A percentile compares a stretch with the other conserved stretches of the same genome.
phyloP scores from a whole-genome alignment of 2,797 vertebrate genomes.

The Typhlichthys subterraneus region DNA sequence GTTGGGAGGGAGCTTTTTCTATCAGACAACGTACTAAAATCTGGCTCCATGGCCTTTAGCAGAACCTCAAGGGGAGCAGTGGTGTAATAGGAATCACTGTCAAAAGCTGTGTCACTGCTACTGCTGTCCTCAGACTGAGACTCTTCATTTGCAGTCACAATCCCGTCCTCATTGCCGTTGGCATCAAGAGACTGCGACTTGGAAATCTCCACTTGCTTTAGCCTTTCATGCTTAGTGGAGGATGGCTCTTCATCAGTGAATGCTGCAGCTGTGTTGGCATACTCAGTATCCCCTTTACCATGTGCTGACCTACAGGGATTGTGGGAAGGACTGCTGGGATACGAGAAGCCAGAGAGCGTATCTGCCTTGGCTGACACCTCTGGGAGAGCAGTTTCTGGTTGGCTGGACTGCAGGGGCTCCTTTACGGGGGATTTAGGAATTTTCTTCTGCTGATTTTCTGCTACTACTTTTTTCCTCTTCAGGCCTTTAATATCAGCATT shows the following conservation, averaged over 20 bases:
- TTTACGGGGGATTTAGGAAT: conserved; percentile 96
- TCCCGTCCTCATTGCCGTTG: conserved; percentile 58
- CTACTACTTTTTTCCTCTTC: conserved; percentile 96
- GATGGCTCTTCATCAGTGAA: conserved; percentile 53
- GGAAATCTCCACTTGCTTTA: conserved; percentile 59
- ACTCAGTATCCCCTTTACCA: conserved; percentile 76
- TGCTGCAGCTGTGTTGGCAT: conserved; percentile 59
- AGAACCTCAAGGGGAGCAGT: conserved; percentile 93
- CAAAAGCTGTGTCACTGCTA: conserved; percentile 75
- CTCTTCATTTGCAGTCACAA: conserved; percentile 54
- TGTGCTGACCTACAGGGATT: conserved; percentile 50
- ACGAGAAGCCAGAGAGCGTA: conserved; percentile 52
- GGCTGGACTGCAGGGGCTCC: conserved; percentile 85
- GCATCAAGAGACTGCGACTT: conserved; percentile 69
- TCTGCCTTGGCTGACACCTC: conserved; percentile 69
- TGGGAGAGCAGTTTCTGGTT: conserved; percentile 44
- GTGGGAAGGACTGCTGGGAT: conserved; percentile 66
- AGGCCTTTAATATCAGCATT: conserved; percentile 91
- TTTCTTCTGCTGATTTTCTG: conserved; percentile 94
- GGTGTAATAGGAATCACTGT: conserved; percentile 75
- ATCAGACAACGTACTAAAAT: conserved; percentile 91
- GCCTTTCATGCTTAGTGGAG: conserved; percentile 50
- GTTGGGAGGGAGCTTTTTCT: conserved; percentile 78
- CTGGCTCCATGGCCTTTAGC: conserved; percentile 97
- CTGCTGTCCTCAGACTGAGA: conserved; percentile 66